Base-by-base conservation (phyloP, 2,888 invertebrate genomes). In the Agrochola circellaris region DNA sequence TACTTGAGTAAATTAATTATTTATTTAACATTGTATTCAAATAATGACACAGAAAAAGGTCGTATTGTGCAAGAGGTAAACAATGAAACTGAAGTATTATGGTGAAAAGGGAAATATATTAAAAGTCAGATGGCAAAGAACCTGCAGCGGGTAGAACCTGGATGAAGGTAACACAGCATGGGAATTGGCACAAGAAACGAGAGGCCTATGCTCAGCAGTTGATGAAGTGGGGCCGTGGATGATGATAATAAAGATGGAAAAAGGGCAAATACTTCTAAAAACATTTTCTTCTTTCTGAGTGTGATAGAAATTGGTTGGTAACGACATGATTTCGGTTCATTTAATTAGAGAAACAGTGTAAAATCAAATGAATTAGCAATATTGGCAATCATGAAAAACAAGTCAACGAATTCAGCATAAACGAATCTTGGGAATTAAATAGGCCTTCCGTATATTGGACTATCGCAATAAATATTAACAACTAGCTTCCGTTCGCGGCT, bases 11-110 rank as follows among this genome's bases (percentile, higher is more conserved):
- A 77, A 80, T 73, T 69, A 60, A 75, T 78, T 58, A 85, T 80
- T 75, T 67, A 87, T 81, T 61, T 45, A 67, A 61, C 76, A 87
- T 87, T 87, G 87, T 87, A 84, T 87, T 77, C 71, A 84, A 87
- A 87, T 87, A 38, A 62, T 73, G 81, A 86, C 88, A 86, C 75
- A 77, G 56, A 83, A 77, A 87, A 75, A 23, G 77, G 66, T 87
- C 71, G 34, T 62, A 61, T 78, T 82, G 61, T 30, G 48, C 23
- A 83, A 72, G 62, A 66, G 51, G 2, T 64, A 13, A 66, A 66
- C 70, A 81, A 76, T 73, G 75, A 45, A 82, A 66, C 60, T 75
- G 17, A 72, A 60, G 17, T 66, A 54, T 54, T 73, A 68, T 73
- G 65, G 61, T 73, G 76, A 58, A 70, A 54, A 69, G 3, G 8